Evolutionary conservation across 2,113 vertebrate species (phyloP), one percentile per base, ranked within the genome.

Genomic region (Nettapus auritus): DNA sequence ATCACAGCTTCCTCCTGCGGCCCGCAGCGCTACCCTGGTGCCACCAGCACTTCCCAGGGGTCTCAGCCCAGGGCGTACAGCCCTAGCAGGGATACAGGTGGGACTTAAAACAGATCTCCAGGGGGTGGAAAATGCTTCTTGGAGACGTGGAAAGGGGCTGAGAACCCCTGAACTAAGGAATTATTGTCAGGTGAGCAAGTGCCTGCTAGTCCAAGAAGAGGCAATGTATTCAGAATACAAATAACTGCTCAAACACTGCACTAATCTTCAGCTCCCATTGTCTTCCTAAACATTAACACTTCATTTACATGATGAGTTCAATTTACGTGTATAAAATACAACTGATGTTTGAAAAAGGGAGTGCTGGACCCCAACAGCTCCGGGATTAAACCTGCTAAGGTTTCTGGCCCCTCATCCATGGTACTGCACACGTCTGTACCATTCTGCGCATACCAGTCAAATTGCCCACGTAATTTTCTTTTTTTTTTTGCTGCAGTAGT

Each of bases 21-120:
- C 53, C n/a, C 11, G 1, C 17, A 0, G 29, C 2, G 73, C 38
- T 6, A 8, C 16, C 3, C 29, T 1, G 11, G 3, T 1, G 11
- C 29, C 14, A 1, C 21, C 2, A 9, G 9, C 4, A 3, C 22
- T 13, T 10, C 20, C 3, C 3, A 6, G 21, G 56, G 31, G 9
- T 19, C 75, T 44, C 26, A 7, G 3, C 19, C 14, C 53, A 31
- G 50, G 52, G 19, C 6, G 19, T 29, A 13, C 28, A 26, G 19
- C 25, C 29, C 80, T 5, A 3, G 2, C 16, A 33, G 36, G 6
- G 21, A 21, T 50, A 28, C 28, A n/a, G 48, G 20, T 48, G 20
- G 20, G 50, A 52, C 6, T 25, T 52, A 52, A 4, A 1, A 17
- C 46, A 38, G 44, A 52, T 3, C 26, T 44, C 64, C 6, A 50